Conservation (phyloP, 2,113 vertebrate genomes). For the Loxodonta africana region DNA sequence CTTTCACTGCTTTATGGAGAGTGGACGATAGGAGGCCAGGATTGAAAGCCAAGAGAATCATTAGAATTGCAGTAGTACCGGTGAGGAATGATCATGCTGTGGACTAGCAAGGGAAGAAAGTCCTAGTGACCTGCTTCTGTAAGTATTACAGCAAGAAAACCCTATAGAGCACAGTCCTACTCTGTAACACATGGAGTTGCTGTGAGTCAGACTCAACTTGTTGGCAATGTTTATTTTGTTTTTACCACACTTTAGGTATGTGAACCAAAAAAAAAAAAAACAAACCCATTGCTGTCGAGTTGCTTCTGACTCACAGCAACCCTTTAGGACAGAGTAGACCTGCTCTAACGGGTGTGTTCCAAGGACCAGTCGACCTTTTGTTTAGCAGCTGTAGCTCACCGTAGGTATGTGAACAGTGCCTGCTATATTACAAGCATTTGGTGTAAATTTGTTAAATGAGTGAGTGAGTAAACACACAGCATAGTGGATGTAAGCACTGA, state of each 20-base stretch:
- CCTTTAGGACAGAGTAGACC: too few species aligned
- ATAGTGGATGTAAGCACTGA: background rate
- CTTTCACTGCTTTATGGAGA: background rate
- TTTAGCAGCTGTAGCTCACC: background rate
- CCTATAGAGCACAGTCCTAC: too few species aligned
- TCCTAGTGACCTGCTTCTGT: background rate
- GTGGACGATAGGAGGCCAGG: background rate
- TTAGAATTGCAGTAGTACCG: background rate
- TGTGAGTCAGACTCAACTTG: background rate
- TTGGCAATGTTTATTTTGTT: background rate
- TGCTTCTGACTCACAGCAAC: too few species aligned
- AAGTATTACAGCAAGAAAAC: background rate
- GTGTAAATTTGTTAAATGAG: background rate
- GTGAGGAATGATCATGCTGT: background rate
- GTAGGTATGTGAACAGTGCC: background rate
- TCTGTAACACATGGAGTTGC: background rate
- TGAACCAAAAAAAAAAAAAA: background rate
- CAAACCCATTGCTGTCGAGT: background rate
- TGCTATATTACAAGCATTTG: background rate
- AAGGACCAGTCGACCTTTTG: too few species aligned
- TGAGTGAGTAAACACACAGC: background rate
- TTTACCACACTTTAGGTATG: background rate
- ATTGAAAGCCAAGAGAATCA: background rate
- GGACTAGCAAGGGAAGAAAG: background rate
- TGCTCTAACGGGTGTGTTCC: too few species aligned